Evolutionary conservation across 2,888 invertebrate genomes (phyloP).

Genomic region (Cataglyphis albicans): DNA sequence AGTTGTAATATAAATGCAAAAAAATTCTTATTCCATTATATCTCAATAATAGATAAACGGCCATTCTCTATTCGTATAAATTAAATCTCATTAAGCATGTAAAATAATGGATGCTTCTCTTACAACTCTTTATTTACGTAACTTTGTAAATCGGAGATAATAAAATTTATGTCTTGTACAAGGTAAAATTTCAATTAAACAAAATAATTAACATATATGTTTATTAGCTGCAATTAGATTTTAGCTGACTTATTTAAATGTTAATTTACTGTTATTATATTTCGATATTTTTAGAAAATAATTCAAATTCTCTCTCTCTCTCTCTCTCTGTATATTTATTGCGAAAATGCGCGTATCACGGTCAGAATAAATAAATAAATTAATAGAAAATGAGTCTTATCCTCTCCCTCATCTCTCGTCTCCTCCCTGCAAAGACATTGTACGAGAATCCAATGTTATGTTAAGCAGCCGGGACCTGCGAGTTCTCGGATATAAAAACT

Average conservation of each 20-base stretch:
- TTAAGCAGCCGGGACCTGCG: slow-evolving; percentile 34
- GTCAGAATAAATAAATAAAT: slow-evolving; percentile 44
- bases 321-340: neutral
- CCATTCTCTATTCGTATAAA: slow-evolving; percentile 7
- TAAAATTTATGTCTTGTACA: neutral
- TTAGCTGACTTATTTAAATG: neutral
- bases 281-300: neutral
- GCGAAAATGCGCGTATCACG: slow-evolving; percentile 22
- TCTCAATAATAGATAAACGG: slow-evolving; percentile 3
- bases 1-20: slow-evolving; percentile 31
- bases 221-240: slow-evolving; percentile 7
- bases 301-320: neutral
- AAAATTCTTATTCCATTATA: neutral
- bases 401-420: neutral
- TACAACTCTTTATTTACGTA: neutral
- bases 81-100: slow-evolving; percentile 10
- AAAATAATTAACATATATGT: slow-evolving; percentile 29
- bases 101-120: neutral
- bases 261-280: neutral
- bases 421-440: slow-evolving; percentile 32
- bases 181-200: slow-evolving; percentile 18
- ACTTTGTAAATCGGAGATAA: slow-evolving; percentile 5
- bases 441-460: slow-evolving; percentile 50
- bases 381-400: slow-evolving; percentile 41
- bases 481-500: slow-evolving; percentile 69